A percentile compares a stretch with the other conserved stretches of the same genome.
Evolutionary conservation across 2,113 vertebrate species (phyloP).

Genomic region (Daboia siamensis): DNA sequence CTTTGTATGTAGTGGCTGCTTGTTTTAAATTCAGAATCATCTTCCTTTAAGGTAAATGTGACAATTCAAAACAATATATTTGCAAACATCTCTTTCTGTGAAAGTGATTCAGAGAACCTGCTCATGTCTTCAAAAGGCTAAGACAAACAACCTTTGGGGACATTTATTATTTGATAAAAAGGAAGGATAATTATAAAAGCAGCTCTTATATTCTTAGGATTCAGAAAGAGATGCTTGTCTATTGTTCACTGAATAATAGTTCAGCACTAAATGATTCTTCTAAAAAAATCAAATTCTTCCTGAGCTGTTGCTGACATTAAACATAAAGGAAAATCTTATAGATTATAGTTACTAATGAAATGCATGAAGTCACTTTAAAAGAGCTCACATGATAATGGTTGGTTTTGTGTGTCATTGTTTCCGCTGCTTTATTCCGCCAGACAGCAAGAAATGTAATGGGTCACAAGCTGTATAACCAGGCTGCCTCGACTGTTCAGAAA

Average conservation of each 20-base stretch:
- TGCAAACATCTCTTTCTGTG: neutral
- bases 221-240: slow-evolving; percentile 49
- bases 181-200: slow-evolving; percentile 16
- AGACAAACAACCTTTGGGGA: neutral
- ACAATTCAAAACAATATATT: neutral
- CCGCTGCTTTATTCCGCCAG: slow-evolving; percentile 50
- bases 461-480: slow-evolving; percentile 51
- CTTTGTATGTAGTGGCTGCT: neutral
- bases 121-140: neutral
- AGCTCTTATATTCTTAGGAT: slow-evolving; percentile 4
- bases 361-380: slow-evolving; percentile 46
- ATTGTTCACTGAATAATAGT: slow-evolving; percentile 42
- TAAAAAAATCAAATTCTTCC: slow-evolving; percentile 41
- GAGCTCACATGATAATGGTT: slow-evolving; percentile 43
- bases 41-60: neutral
- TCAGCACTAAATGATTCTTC: slow-evolving; percentile 41
- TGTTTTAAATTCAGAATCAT: neutral
- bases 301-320: slow-evolving; percentile 55
- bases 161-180: neutral
- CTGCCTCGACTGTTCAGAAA: slow-evolving; percentile 56
- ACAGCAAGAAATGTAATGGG: slow-evolving; percentile 58
- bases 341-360: slow-evolving; percentile 38
- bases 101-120: neutral
- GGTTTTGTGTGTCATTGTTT: slow-evolving; percentile 57
- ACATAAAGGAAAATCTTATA: slow-evolving; percentile 47